Evolutionary conservation across 2,888 invertebrate genomes (phyloP), one percentile per base, ranked within the genome.

Genomic region (Lycaena phlaeas): DNA sequence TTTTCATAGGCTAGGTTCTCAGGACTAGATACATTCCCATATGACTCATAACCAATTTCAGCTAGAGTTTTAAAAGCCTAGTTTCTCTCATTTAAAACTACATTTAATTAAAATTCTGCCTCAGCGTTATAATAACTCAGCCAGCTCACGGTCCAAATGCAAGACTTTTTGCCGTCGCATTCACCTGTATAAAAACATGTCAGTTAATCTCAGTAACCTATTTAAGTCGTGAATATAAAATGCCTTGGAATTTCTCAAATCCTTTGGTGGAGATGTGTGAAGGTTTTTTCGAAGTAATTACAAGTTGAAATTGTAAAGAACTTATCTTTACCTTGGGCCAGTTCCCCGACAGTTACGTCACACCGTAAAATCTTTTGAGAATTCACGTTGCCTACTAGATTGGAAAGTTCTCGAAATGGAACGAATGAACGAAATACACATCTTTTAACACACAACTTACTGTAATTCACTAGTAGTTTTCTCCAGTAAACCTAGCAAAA

Each of bases 221-320:
- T 44, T 42, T 39, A 36, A 45, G 40, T 41, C 30, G 36, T 41
- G 37, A 41, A 36, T 39, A 30, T 40, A 43, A 42, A 43, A 38
- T 42, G 29, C 27, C 41, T 43, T 41, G 34, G 36, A 38, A 12
- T 44, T 43, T 43, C 39, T 25, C 40, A 17, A 31, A 31, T 31
- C 31, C 31, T 31, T 31, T 31, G 31, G 18, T 31, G 31, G 31
- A 22, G 22, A 22, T 5, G 17, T 17, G n/a, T 27, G 27, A 12
- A 27, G 27, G 27, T 18, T 31, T 15, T 17, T 17, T 17, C 22
- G 9, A 22, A 22, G 22, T 31, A 31, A 31, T 31, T 31, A 17
- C 31, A 17, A 31, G 31, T 17, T 22, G 9, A 22, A 22, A 22
- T 22, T 31, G 31, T 12, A 11, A 31, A 31, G 14, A 29, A 29